Percentiles rank a stretch among this genome's conserved stretches.
Conservation (phyloP, 2,797 vertebrate genomes). For the Acanthurus tractus region DNA sequence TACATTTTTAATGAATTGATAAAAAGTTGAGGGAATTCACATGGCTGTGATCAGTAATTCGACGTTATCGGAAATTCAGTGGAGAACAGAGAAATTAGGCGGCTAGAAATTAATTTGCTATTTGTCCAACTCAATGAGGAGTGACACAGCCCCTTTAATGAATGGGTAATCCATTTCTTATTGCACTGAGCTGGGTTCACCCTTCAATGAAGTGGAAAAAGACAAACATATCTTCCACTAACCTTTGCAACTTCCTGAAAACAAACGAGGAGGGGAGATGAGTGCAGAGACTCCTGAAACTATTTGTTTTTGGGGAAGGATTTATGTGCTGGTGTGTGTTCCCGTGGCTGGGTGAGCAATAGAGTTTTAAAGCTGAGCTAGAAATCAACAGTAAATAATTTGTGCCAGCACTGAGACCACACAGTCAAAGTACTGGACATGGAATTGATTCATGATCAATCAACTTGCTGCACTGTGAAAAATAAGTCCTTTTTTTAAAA, state of each 20-base stretch:
- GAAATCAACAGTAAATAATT: slow-evolving; percentile 64
- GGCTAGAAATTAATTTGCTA: slow-evolving; percentile 84
- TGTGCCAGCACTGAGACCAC: slow-evolving; percentile 49
- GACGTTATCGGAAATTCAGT: slow-evolving; percentile 78
- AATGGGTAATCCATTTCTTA: slow-evolving; percentile 82
- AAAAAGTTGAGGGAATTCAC: slow-evolving; percentile 75
- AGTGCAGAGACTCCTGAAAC: slow-evolving; percentile 48
- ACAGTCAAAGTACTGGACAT: slow-evolving; percentile 44
- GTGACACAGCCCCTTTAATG: slow-evolving; percentile 82
- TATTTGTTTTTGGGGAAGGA: slow-evolving; percentile 63
- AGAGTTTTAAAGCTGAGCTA: slow-evolving; percentile 60
- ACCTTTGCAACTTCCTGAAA: slow-evolving; percentile 73
- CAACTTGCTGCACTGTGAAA: slow-evolving; percentile 50
- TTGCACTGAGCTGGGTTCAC: slow-evolving; percentile 78
- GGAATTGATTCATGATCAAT: slow-evolving; percentile 72
- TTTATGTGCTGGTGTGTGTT: slow-evolving; percentile 59
- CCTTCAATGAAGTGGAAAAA: slow-evolving; percentile 83
- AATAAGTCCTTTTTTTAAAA: slow-evolving; percentile 54
- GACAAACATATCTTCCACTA: slow-evolving; percentile 78
- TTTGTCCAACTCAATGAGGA: slow-evolving; percentile 86
- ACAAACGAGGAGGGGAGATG: slow-evolving; percentile 45
- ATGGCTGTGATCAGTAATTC: slow-evolving; percentile 75
- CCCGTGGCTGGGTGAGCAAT: slow-evolving; percentile 53
- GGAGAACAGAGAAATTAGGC: slow-evolving; percentile 83
- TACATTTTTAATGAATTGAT: slow-evolving; percentile 78